Evolutionary conservation across 2,113 vertebrate genomes (phyloP), one percentile per base, ranked within the genome.

Genomic region (Ophthalmolycus amberensis): DNA sequence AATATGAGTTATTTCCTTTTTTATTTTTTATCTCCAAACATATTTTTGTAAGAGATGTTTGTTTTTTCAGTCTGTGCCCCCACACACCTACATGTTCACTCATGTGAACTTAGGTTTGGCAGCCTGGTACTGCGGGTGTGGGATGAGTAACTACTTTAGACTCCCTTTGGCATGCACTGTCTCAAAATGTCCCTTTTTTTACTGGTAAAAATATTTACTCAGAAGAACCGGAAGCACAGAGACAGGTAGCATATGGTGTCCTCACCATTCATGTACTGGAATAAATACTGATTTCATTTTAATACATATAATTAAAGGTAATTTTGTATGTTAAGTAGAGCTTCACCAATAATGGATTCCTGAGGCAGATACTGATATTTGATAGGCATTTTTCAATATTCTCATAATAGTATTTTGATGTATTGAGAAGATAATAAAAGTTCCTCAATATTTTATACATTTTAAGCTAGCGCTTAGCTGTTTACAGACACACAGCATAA

Each of bases 71-170:
- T 79, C 42, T 52, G 29, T 5, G 12, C 46, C 37, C 52, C 27
- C 68, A 71, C 9, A 88, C 81, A 42, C 86, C 83, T 76, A 85
- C 71, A 74, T 60, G 71, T 81, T 63, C 67, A 38, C 32, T 79
- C 14, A 4, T 60, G 38, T 46, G 71, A 79, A 88, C 50, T 76
- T 79, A 12, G 66, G 71, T 75, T 76, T 90, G 77, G 80, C 80
- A 65, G 76, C 25, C 10, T 25, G 32, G 8, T 58, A 16, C 73
- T 86, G 67, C 20, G 32, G 37, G 64, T 52, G 82, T 83, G 52
- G 79, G 38, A 80, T 77, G 52, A 60, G 48, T 65, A 50, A 74
- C 42, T 75, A n/a, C 54, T 67, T 76, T 65, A 18, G 25, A 67
- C 67, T 69, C 18, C 63, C 40, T 58, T 63, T 71, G 52, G 54